A percentile compares a stretch with the other conserved stretches of the same genome.
Evolutionary conservation across 53 echinoderm and acorn worm genomes (phyloP).

Genomic region (Stichopus horrens): DNA sequence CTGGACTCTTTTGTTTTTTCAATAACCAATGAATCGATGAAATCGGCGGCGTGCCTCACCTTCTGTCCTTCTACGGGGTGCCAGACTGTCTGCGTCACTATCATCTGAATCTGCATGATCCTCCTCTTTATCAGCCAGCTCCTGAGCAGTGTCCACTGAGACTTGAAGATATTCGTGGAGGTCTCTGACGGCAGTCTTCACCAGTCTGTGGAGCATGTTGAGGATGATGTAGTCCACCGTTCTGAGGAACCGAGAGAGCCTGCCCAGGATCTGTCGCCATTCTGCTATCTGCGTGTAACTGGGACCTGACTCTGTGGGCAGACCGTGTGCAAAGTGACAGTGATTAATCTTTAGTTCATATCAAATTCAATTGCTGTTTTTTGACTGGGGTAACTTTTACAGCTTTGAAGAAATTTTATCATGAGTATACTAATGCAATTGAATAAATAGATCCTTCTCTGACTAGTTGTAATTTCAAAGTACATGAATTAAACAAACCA

Average conservation of each 20-base stretch:
- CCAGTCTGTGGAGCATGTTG: slow-evolving; percentile 86
- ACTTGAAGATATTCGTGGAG: slow-evolving; percentile 70
- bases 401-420: too few species aligned
- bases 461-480: too few species aligned
- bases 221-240: slow-evolving; percentile 93
- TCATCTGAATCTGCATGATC: slow-evolving; percentile 52
- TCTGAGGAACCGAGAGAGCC: slow-evolving; percentile 87
- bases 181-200: slow-evolving; percentile 80
- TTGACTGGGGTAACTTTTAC: too few species aligned
- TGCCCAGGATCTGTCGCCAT: slow-evolving; percentile 84
- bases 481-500: too few species aligned
- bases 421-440: too few species aligned
- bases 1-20: neutral
- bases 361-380: too few species aligned
- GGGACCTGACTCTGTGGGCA: slow-evolving; percentile 69
- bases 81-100: slow-evolving; percentile 55
- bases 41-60: slow-evolving; percentile 40
- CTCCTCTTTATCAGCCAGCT: slow-evolving; percentile 56
- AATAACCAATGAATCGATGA: neutral
- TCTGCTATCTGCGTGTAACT: slow-evolving; percentile 99
- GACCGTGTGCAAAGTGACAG: too few species aligned
- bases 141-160: slow-evolving; percentile 69
- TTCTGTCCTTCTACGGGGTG: slow-evolving; percentile 43
- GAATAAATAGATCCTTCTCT: too few species aligned
- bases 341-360: too few species aligned